Percentiles rank a stretch among this genome's conserved stretches.
Conservation (phyloP, 2,797 vertebrate genomes). For the Buphagus erythrorhynchus region DNA sequence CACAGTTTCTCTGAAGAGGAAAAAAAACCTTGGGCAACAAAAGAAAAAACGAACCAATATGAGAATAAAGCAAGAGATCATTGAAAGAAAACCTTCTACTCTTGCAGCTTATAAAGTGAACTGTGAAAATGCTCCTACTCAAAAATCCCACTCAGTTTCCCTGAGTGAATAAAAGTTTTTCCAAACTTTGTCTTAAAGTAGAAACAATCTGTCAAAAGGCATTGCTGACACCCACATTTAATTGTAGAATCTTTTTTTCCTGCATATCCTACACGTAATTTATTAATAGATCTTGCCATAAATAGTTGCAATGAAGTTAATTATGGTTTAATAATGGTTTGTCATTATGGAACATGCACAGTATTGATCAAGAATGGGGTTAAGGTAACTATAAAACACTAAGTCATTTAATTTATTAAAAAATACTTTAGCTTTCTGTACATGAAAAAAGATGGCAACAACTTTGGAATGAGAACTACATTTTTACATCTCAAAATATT, state of each 20-base stretch:
- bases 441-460: not conserved
- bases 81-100: not conserved
- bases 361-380: not conserved
- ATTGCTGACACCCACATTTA: not conserved
- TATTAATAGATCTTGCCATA: not conserved
- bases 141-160: not conserved
- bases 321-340: not conserved
- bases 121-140: not conserved
- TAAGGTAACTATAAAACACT: not conserved
- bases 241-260: not conserved
- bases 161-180: not conserved
- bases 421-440: not conserved
- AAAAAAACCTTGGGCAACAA: not conserved
- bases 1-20: not conserved
- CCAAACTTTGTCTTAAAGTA: not conserved
- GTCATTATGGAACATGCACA: rapidly evolving
- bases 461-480: not conserved
- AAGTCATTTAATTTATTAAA: not conserved
- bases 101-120: not conserved
- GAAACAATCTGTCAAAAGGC: not conserved
- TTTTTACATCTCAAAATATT: not conserved
- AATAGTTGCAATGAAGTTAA: not conserved
- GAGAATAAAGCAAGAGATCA: not conserved
- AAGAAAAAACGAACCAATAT: not conserved
- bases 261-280: not conserved